Percentiles rank a stretch among this genome's conserved stretches.
Conservation (phyloP, 2,113 vertebrate species). For the Piprites chloris region DNA sequence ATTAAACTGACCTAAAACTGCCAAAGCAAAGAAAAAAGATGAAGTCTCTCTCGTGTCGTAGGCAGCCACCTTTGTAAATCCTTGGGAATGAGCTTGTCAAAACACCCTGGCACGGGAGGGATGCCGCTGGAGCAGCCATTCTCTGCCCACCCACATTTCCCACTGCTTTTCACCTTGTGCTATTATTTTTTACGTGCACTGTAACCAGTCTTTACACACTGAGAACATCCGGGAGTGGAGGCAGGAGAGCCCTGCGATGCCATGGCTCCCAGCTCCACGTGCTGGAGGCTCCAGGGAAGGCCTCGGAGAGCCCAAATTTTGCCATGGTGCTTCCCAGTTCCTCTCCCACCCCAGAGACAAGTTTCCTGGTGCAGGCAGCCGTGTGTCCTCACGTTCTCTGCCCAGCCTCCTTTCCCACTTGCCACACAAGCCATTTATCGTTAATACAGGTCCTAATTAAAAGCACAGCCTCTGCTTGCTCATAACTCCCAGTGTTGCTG, state of each 20-base stretch:
- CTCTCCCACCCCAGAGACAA: neutral
- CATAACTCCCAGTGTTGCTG: rapidly evolving
- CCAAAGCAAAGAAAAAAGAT: neutral
- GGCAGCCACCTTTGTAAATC: neutral
- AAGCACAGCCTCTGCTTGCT: neutral
- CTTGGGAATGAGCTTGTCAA: neutral
- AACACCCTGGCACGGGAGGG: rapidly evolving
- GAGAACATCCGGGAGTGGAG: rapidly evolving
- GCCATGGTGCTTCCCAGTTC: neutral
- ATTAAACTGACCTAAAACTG: conserved; percentile 45
- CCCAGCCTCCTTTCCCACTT: neutral
- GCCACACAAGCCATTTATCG: neutral
- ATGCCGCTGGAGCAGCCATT: rapidly evolving
- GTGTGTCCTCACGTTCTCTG: neutral
- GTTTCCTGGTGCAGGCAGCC: neutral
- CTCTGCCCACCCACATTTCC: neutral
- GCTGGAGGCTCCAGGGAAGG: neutral
- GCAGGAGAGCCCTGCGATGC: neutral
- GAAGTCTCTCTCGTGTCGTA: rapidly evolving
- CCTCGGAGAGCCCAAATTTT: neutral
- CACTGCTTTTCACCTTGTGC: neutral
- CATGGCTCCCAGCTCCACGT: rapidly evolving
- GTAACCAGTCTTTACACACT: neutral
- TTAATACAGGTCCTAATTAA: neutral
- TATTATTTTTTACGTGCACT: rapidly evolving